These are phyloP conservation scores for Phoebastria nigripes DNA, from an alignment of 2,797 vertebrate species.

Conservation along the genomic window DNA sequence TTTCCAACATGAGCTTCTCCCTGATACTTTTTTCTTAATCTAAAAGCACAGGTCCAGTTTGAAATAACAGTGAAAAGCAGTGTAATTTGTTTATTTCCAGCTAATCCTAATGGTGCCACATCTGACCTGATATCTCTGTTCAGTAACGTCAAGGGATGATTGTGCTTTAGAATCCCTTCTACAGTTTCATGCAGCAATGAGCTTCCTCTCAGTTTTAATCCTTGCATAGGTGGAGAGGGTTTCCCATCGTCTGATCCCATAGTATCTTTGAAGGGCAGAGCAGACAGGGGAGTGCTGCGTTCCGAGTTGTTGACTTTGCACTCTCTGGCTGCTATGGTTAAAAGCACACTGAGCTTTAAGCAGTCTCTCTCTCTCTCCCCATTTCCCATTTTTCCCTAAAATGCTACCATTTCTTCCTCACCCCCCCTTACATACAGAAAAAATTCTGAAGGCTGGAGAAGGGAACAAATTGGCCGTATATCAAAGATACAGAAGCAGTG, in stretches of 20 bases:
- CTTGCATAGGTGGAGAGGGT: fast-evolving
- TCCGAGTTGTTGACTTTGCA: background rate
- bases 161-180: background rate
- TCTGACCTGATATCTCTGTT: background rate
- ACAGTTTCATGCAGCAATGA: background rate
- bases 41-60: background rate
- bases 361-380: fast-evolving
- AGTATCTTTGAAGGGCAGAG: background rate
- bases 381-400: background rate
- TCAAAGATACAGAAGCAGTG: background rate
- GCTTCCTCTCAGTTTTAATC: background rate
- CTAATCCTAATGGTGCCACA: background rate
- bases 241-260: background rate
- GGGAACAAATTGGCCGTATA: background rate
- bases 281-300: background rate
- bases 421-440: background rate
- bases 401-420: background rate
- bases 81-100: background rate
- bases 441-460: background rate
- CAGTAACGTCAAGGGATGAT: background rate
- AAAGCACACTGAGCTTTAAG: background rate
- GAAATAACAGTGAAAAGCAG: background rate
- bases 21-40: background rate
- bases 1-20: background rate
- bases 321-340: background rate